Conservation (phyloP, 2,888 invertebrate species). For the Disparrhopalites patrizii region DNA sequence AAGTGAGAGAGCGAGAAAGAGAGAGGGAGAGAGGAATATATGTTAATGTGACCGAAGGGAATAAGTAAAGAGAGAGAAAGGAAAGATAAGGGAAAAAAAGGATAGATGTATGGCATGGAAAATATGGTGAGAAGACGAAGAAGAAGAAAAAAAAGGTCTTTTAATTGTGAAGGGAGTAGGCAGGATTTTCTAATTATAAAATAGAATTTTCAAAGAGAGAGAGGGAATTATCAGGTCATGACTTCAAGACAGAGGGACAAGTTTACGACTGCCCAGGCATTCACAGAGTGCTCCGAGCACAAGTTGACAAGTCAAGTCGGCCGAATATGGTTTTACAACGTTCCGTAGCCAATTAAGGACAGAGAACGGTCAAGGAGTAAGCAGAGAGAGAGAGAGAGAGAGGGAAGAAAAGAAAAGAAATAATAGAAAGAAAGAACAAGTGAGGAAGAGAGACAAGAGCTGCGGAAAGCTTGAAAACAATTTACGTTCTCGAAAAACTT, state of each 20-base stretch:
- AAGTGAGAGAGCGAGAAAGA: constrained; percentile 5
- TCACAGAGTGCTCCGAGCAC: constrained; percentile 21
- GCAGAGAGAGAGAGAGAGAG: too few relatives aligned
- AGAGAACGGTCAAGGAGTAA: constrained; percentile 28
- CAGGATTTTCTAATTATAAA: constrained; percentile 48
- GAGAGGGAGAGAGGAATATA: constrained; percentile 7
- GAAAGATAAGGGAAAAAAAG: constrained; percentile 4
- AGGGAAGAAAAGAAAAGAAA: too few relatives aligned
- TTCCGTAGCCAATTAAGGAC: constrained; percentile 47
- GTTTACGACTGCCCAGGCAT: constrained; percentile 44
- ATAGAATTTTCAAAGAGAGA: too few relatives aligned
- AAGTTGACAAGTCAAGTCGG: constrained; percentile 40
- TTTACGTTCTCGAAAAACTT: constrained; percentile 16
- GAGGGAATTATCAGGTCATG: constrained; percentile 42
- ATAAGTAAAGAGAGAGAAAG: not conserved
- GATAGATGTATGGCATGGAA: not conserved
- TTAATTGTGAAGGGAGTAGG: constrained; percentile 48
- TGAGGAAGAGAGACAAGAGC: too few relatives aligned
- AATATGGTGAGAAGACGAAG: not conserved
- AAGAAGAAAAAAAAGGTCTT: constrained; percentile 33
- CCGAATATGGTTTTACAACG: constrained; percentile 41
- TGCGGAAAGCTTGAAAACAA: constrained; percentile 28
- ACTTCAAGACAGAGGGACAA: constrained; percentile 46
- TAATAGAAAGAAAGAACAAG: too few relatives aligned
- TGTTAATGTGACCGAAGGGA: not conserved